Base-by-base conservation (phyloP, 2,888 invertebrate genomes). In the Perdita meconis region DNA sequence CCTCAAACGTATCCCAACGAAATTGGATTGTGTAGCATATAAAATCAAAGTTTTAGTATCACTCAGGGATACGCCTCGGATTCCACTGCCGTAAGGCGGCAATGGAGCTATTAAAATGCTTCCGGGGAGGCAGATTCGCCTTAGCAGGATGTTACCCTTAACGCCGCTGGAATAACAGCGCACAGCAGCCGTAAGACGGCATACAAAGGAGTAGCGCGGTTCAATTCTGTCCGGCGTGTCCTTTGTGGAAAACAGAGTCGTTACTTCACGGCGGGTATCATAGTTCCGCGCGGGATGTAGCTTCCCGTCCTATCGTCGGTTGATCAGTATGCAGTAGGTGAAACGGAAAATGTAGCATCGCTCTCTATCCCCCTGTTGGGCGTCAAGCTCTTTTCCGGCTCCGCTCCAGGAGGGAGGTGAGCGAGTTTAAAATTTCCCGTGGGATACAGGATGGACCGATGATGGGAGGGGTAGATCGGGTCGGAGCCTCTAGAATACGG, bases 341-440 rank as follows among this genome's bases (percentile, higher is more conserved):
- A 66, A 78, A 53, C 61, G 61, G 53, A 70, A 66, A 67, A 83
- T 44, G 69, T 70, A 65, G 53, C 69, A 24, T 63, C 42, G 50
- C 60, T 59, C 34, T 60, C 42, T 56, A n/a, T 36, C 26, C 60
- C 64, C 34, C 42, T 24, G 22, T 10, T 42, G 22, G 64, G 55
- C 10, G 22, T 50, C 22, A 26, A n/a, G 42, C 63, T 70, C 51
- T 55, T 44, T 36, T 64, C n/a, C 19, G 30, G 78, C 40, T 13
- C n/a, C 47, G 22, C 22, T 47, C 47, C 51, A 42, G 59, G 50
- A 57, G 59, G 38, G 24, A 42, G 42, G 47, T 30, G 66, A 47
- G 78, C 68, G 72, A 72, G 84, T 83, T 84, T 84, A 83, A 83
- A 83, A 83, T 84, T 83, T 83, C 84, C 84, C 83, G 84, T 22